Base-by-base conservation (phyloP, 2,113 vertebrate genomes). In the Crotophaga sulcirostris region DNA sequence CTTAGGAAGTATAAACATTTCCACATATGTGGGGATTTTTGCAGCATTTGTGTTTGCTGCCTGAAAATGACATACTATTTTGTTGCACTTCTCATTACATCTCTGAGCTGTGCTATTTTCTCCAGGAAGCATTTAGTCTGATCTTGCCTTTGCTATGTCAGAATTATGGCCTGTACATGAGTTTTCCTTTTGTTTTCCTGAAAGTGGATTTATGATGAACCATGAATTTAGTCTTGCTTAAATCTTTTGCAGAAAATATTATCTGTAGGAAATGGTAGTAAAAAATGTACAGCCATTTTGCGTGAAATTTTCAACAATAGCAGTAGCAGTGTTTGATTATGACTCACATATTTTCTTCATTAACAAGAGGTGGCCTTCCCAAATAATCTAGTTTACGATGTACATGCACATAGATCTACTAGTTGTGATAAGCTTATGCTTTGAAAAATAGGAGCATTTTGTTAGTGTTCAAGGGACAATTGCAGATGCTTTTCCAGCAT, bases 1-100 rank as follows among this genome's bases (percentile, higher is more conserved):
- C 66, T 14, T 20, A 51, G 55, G 55, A 49, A 31, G 28, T 54
- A 54, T 54, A 31, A 54, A 31, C 28, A 31, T 29, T 86, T 76
- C 47, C 45, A 58, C 15, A 59, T 42, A 40, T 40, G 21, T 64
- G 21, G 3, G 8, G 34, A 54, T 52, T 66, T 79, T 69, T 84
- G 40, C 45, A 89, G n/a, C 67, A 66, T 56, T 88, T 90, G 25
- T 88, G 56, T 90, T 87, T 89, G 84, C 62, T 94, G 58, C 33
- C 66, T 85, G 70, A 69, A 86, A 89, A 56, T 51, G 14, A 66
- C 16, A 16, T 69, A 40, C 18, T 56, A 8, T 54, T 21, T n/a
- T 64, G 10, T 45, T 62, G 25, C 33, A 58, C 31, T 74, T 90
- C 23, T 67, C 25, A 36, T 68, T 87, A 13, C 14, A 17, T 26